phyloP scores from a whole-genome alignment of 1,140 invertebrate species.

The Anoplolepis gracilipes region DNA sequence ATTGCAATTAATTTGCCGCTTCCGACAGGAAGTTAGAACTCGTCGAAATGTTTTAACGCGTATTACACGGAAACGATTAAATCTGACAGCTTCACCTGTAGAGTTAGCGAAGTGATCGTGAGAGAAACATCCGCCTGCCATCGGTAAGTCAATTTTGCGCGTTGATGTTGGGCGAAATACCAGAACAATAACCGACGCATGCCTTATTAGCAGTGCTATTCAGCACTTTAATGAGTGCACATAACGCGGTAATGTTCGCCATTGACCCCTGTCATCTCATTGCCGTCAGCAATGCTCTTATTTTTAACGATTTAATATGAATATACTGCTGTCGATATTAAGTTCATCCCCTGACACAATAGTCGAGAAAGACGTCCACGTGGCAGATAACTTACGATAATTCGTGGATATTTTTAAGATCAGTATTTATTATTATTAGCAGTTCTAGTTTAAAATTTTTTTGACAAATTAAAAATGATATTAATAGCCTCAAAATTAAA shows the following conservation, averaged over 20 bases:
- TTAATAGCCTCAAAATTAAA: background rate
- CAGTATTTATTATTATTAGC: background rate
- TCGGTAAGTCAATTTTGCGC: constrained; percentile 22
- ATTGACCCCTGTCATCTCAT: background rate
- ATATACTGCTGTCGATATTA: background rate
- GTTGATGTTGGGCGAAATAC: constrained; percentile 45
- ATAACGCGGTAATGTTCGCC: constrained; percentile 25
- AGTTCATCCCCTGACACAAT: background rate
- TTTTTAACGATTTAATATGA: constrained; percentile 30
- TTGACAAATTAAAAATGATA: background rate
- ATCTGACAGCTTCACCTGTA: constrained; percentile 45
- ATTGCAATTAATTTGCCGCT: constrained; percentile 45
- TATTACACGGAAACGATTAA: constrained; percentile 19
- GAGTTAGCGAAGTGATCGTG: background rate
- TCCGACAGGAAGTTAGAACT: constrained; percentile 33
- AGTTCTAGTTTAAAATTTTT: background rate
- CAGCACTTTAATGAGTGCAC: constrained; percentile 29
- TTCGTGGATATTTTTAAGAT: background rate
- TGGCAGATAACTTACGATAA: background rate
- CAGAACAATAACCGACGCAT: constrained; percentile 4
- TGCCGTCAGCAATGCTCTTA: background rate
- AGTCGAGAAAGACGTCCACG: background rate
- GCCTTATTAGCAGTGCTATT: constrained; percentile 37
- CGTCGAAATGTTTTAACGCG: constrained; percentile 40
- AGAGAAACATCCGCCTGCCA: constrained; percentile 8